Evolutionary conservation across 2,797 vertebrate genomes (phyloP).

Genomic region (Orientallactaga sibirica): DNA sequence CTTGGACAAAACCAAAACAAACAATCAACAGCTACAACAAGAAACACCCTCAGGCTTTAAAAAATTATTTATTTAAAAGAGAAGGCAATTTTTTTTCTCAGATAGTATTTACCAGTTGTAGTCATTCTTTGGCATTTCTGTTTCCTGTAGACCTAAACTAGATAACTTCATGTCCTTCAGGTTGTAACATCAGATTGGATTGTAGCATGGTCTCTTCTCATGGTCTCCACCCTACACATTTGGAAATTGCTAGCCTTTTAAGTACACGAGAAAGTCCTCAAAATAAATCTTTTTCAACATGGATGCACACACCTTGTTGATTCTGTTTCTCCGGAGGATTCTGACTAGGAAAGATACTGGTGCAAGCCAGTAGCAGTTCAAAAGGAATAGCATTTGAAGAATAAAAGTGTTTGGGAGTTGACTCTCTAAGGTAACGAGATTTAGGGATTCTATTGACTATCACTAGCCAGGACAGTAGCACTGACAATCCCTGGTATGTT

Average conservation of each 20-base stretch:
- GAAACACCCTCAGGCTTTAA: background rate
- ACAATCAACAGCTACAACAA: background rate
- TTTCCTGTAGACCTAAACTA: background rate
- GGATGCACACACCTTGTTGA: too few relatives aligned
- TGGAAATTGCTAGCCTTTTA: background rate
- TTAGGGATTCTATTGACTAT: background rate
- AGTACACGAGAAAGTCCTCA: background rate
- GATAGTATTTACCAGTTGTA: background rate
- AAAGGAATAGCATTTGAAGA: background rate
- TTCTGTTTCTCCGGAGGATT: background rate
- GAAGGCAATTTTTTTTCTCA: background rate
- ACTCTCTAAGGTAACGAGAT: background rate
- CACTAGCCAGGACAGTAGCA: background rate
- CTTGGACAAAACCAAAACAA: background rate
- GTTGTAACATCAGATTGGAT: background rate
- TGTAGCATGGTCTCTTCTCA: background rate
- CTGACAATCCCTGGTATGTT: background rate
- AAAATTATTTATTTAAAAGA: slow-evolving; percentile 5
- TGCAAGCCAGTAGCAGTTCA: background rate
- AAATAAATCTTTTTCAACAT: background rate
- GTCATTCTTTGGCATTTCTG: background rate
- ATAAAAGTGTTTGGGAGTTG: background rate
- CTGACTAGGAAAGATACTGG: background rate
- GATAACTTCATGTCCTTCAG: background rate
- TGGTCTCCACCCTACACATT: background rate